Conservation (phyloP, 1,140 invertebrate species). For the Megalonaias nervosa region DNA sequence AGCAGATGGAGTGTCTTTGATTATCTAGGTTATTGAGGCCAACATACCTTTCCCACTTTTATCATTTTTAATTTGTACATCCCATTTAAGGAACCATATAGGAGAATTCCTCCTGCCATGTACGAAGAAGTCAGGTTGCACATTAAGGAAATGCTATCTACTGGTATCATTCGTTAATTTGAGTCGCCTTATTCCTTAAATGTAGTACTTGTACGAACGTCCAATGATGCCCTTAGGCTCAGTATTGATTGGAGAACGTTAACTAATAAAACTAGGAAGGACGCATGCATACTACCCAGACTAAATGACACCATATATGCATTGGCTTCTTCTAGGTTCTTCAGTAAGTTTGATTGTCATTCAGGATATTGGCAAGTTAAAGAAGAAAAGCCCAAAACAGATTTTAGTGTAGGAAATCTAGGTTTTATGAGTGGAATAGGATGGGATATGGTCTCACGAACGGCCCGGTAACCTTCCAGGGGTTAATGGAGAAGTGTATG, state of each 20-base stretch:
- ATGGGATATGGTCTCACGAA: not conserved
- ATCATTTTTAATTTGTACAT: no score
- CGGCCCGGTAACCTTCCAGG: not conserved
- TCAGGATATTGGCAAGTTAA: conserved; percentile 2
- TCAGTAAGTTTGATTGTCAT: not conserved
- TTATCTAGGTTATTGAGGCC: no score
- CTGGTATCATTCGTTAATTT: no score
- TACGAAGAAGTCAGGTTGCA: not conserved
- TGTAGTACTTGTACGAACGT: not conserved
- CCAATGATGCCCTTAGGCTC: not conserved
- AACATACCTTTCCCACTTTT: no score
- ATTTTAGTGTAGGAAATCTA: not conserved
- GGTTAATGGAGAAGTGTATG: not conserved
- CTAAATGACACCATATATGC: not conserved
- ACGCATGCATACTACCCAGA: not conserved
- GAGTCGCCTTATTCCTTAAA: conserved; percentile 2
- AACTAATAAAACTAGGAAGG: not conserved
- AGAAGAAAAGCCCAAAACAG: not conserved
- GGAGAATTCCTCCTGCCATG: not conserved
- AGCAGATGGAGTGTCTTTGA: no score
- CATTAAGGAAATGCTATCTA: no score
- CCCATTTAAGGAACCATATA: not conserved
- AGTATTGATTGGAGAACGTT: conserved; percentile 6
- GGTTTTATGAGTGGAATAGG: conserved; percentile 1
- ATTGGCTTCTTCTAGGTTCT: not conserved